Base-by-base conservation (phyloP, 1,140 invertebrate genomes). In the Phortica variegata region DNA sequence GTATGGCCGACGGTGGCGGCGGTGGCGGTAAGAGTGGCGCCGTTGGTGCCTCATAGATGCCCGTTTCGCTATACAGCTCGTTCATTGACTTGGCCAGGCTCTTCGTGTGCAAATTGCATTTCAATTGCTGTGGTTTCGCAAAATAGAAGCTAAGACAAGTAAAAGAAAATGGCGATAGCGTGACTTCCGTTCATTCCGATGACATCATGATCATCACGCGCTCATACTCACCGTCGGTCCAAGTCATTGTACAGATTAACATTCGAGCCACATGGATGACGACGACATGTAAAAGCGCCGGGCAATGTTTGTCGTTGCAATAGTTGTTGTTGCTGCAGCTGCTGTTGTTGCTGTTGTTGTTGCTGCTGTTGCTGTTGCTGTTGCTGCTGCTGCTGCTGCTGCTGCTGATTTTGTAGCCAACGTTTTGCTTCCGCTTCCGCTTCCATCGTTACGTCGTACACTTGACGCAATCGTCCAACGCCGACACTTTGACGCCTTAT, bases 41-140 rank as follows among this genome's bases (percentile, higher is more conserved):
- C n/a, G 43, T 36, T 36, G 33, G 12, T 36, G 13, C 33, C 33
- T 4, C 23, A 31, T 3, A 12, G 38, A 17, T n/a, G 55, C 10
- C 13, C 12, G 13, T 4, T 33, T 72, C 70, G 3, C 63, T 54
- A 53, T 72, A 73, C 3, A 76, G 65, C 49, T 75, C 70, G 21
- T 76, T 76, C 9, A 76, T 38, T 1, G 70, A 73, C 32, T 75
- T 76, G 40, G 73, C 73, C 18, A 75, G 62, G 42, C 72, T 74
- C 26, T 61, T 66, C 1, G 68, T 61, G 47, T 73, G 68, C 16
- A 73, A 39, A 44, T 71, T 72, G 42, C 70, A 74, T 33, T 75
- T 75, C 43, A 55, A 56, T 3, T 61, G 60, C 5, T 39, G 54
- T 4, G 71, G 60, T 23, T 76, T 75, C 31, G 73, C 71, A 10